These are phyloP conservation scores for Callionymus lyra DNA, from an alignment of 2,113 vertebrate genomes.

Conservation along the genomic window DNA sequence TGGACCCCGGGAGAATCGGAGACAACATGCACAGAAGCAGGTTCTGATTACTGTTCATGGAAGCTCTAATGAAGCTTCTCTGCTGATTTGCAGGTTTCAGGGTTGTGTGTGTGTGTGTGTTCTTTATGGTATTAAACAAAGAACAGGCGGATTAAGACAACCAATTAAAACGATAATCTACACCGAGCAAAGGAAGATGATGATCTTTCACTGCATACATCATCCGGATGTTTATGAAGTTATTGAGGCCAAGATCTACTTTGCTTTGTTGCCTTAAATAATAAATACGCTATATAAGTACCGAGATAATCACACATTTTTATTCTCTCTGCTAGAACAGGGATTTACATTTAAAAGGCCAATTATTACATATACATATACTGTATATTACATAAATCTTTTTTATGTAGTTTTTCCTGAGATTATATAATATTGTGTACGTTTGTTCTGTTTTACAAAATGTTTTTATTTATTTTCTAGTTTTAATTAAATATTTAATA, in stretches of 20 bases:
- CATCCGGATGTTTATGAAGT: not conserved
- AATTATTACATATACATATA: too few species aligned
- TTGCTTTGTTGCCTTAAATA: not conserved
- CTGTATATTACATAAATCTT: too few species aligned
- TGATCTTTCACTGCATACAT: not conserved
- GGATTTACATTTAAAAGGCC: too few species aligned
- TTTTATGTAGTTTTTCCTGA: too few species aligned
- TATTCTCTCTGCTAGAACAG: too few species aligned
- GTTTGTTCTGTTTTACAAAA: too few species aligned
- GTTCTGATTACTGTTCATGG: slow-evolving; percentile 33
- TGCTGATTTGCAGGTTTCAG: slow-evolving; percentile 41
- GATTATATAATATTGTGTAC: too few species aligned
- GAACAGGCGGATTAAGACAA: slow-evolving; percentile 12
- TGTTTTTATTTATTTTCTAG: too few species aligned
- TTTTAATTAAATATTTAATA: too few species aligned
- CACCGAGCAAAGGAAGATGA: slow-evolving; percentile 1
- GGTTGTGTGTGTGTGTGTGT: slow-evolving; percentile 7
- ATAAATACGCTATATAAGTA: too few species aligned
- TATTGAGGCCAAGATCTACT: slow-evolving; percentile 7
- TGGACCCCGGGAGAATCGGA: slow-evolving; percentile 21
- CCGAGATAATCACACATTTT: too few species aligned
- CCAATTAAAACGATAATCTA: slow-evolving; percentile 30
- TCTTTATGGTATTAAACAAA: slow-evolving; percentile 5
- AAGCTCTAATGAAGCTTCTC: slow-evolving; percentile 36
- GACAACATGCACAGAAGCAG: slow-evolving; percentile 18